phyloP scores from a whole-genome alignment of 2,888 invertebrate species.

The Aleiodes testaceus region DNA sequence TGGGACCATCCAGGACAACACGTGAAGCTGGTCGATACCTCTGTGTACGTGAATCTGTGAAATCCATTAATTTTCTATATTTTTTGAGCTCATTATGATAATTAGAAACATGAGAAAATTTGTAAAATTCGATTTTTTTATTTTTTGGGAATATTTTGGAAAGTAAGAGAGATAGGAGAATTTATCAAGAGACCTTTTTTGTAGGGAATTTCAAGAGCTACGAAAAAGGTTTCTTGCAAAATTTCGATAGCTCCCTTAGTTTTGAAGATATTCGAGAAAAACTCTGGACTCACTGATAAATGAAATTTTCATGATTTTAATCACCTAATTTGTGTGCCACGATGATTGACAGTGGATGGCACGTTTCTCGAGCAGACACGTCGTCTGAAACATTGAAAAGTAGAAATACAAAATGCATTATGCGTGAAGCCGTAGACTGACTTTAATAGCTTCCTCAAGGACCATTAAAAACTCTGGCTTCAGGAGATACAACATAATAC shows the following conservation, averaged over 20 bases:
- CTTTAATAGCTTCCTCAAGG: not conserved
- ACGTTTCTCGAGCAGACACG: constrained; percentile 63
- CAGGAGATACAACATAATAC: not conserved
- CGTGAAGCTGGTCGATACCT: constrained; percentile 58
- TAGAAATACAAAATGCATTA: not conserved
- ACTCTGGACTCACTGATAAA: too few species aligned
- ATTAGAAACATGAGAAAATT: not conserved
- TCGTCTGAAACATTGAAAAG: constrained; percentile 58
- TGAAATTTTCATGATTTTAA: too few species aligned
- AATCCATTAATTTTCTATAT: constrained; percentile 25
- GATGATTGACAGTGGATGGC: constrained; percentile 56
- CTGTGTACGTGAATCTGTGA: constrained; percentile 64
- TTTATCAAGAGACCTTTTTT: too few species aligned
- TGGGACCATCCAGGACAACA: constrained; percentile 80
- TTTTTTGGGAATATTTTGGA: not conserved
- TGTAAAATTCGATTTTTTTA: not conserved
- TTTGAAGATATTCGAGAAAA: too few species aligned
- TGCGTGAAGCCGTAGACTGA: not conserved
- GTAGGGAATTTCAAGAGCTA: not conserved
- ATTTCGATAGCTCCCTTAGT: too few species aligned
- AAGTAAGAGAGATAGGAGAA: too few species aligned
- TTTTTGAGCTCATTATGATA: not conserved
- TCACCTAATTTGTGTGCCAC: constrained; percentile 65
- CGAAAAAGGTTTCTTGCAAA: not conserved
- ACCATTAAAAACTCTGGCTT: constrained; percentile 13